Evolutionary conservation across 2,888 invertebrate species (phyloP).

Genomic region (Morpho helenor): DNA sequence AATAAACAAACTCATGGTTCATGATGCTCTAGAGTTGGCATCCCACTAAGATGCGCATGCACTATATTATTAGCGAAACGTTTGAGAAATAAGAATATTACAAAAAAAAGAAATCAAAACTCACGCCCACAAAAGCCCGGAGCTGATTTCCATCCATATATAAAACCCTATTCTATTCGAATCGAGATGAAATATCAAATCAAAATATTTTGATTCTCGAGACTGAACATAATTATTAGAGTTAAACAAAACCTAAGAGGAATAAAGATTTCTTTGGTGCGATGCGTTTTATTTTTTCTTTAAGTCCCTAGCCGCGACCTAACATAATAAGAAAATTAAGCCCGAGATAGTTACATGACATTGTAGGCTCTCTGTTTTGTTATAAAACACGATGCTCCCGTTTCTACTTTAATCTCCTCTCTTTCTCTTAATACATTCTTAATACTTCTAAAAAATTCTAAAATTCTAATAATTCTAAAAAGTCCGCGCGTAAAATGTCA

Average conservation of each 20-base stretch:
- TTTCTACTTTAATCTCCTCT: too few relatives aligned
- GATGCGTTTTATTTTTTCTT: too few relatives aligned
- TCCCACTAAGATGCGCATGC: constrained; percentile 36
- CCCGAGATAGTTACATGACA: too few relatives aligned
- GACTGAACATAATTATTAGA: background rate
- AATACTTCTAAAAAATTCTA: too few relatives aligned
- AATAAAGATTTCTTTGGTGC: too few relatives aligned
- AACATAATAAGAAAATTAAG: too few relatives aligned
- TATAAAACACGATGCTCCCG: too few relatives aligned
- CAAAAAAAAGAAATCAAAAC: constrained; percentile 13
- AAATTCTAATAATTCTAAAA: too few relatives aligned
- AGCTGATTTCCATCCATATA: background rate
- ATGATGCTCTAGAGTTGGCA: background rate
- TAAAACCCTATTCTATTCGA: background rate
- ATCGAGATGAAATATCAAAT: constrained; percentile 4
- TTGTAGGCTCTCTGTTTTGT: too few relatives aligned
- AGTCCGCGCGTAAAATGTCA: too few relatives aligned
- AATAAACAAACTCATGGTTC: background rate
- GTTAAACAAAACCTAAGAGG: background rate
- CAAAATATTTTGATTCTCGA: constrained; percentile 1
- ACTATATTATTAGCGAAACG: constrained; percentile 50
- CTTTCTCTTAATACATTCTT: too few relatives aligned
- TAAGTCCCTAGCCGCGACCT: too few relatives aligned
- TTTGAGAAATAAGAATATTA: constrained; percentile 35
- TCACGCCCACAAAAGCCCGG: constrained; percentile 18